These are phyloP conservation scores for Carpatolechia fugitivella DNA, from an alignment of 2,888 invertebrate species.

Conservation along the genomic window DNA sequence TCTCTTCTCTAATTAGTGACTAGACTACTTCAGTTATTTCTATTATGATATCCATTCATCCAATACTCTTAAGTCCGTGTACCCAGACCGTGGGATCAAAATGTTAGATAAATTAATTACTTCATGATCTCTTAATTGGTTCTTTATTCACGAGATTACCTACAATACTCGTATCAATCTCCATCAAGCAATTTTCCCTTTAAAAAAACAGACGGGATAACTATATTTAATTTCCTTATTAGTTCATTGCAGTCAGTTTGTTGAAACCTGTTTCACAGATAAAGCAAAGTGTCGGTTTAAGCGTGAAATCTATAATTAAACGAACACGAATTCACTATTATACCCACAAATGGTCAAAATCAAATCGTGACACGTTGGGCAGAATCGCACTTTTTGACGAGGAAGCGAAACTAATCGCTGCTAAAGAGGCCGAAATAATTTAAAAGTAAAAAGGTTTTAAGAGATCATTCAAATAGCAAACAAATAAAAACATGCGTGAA, in stretches of 20 bases:
- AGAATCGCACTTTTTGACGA: slow-evolving; percentile 28
- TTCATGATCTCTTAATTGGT: not conserved
- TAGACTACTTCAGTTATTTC: too few species aligned
- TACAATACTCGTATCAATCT: slow-evolving; percentile 14
- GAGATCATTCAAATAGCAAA: too few species aligned
- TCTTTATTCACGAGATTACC: not conserved
- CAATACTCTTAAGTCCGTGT: too few species aligned
- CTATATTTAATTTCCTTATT: slow-evolving; percentile 1
- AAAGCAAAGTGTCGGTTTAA: slow-evolving; percentile 24
- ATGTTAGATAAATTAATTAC: not conserved
- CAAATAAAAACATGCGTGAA: too few species aligned
- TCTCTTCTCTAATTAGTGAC: too few species aligned
- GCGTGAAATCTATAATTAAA: slow-evolving; percentile 48
- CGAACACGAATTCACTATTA: slow-evolving; percentile 52
- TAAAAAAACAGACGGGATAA: slow-evolving; percentile 3
- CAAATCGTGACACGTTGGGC: slow-evolving; percentile 32
- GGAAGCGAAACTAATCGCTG: slow-evolving; percentile 42
- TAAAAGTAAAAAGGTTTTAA: too few species aligned
- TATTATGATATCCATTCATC: too few species aligned
- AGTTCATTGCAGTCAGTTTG: slow-evolving; percentile 1
- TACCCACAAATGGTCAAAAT: slow-evolving; percentile 31
- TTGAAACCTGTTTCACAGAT: not conserved
- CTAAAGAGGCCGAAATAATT: too few species aligned
- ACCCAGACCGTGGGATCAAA: not conserved
- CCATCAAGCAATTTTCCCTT: slow-evolving; percentile 4